Percentiles rank a stretch among this genome's conserved stretches.
Evolutionary conservation across 2,888 invertebrate genomes (phyloP).

Genomic region (Sycophila texana): DNA sequence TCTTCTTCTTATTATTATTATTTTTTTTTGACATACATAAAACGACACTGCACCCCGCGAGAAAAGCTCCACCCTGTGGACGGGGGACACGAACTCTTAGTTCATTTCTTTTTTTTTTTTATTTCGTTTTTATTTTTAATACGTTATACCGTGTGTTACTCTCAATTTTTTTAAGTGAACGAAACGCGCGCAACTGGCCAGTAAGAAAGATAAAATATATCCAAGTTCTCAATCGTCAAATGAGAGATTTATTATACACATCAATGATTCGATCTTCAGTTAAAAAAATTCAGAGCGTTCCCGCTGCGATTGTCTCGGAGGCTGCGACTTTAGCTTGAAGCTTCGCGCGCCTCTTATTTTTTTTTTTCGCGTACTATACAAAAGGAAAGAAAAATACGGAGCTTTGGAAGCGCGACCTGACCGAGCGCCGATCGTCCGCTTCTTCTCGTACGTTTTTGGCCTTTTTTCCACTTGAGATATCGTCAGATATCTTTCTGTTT

Average conservation of each 20-base stretch:
- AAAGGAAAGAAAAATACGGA: too few species aligned
- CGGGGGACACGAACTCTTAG: not conserved
- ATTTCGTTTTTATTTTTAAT: not conserved
- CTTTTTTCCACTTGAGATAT: not conserved
- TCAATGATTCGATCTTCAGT: slow-evolving; percentile 29
- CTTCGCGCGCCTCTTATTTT: too few species aligned
- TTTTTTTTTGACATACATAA: slow-evolving; percentile 30
- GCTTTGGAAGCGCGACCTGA: too few species aligned
- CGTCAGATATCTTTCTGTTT: too few species aligned
- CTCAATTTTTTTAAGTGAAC: slow-evolving; percentile 56
- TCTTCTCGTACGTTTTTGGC: not conserved
- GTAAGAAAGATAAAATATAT: slow-evolving; percentile 53
- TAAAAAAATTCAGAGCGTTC: slow-evolving; percentile 54
- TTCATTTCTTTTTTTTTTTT: slow-evolving; percentile 9
- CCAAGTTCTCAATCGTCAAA: slow-evolving; percentile 39
- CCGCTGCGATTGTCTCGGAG: slow-evolving; percentile 28
- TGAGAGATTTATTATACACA: slow-evolving; percentile 8
- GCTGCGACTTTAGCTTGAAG: not conserved
- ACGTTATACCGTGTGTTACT: slow-evolving; percentile 6
- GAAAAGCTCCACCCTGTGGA: not conserved
- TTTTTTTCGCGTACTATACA: too few species aligned
- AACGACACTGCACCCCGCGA: not conserved
- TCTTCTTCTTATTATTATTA: too few species aligned
- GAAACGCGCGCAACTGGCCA: slow-evolving; percentile 1
- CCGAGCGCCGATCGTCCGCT: too few species aligned